Evolutionary conservation across 2,888 invertebrate genomes (phyloP).

Genomic region (Hirtodrosophila trivittata): DNA sequence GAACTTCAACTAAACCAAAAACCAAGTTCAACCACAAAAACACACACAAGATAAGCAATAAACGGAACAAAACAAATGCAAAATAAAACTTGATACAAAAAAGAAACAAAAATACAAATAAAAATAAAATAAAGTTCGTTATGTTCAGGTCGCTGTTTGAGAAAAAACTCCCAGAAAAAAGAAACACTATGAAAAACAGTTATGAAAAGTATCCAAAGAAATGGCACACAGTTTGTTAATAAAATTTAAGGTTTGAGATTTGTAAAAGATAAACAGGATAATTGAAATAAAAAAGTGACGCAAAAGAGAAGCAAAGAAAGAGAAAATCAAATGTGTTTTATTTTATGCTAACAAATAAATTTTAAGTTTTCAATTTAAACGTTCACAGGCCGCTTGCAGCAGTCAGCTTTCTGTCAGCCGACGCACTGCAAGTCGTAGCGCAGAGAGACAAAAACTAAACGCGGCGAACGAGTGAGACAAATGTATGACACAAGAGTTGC

Average conservation of each 20-base stretch:
- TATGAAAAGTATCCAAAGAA: no score
- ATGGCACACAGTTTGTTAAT: slow-evolving; percentile 63
- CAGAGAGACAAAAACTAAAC: no score
- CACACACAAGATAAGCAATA: slow-evolving; percentile 10
- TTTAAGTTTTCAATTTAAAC: neutral
- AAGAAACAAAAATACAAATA: slow-evolving; percentile 17
- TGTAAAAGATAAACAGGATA: slow-evolving; percentile 41
- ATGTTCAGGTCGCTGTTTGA: neutral
- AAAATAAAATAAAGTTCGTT: slow-evolving; percentile 22
- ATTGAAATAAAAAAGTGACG: slow-evolving; percentile 54
- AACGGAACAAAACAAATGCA: neutral
- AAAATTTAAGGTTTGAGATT: slow-evolving; percentile 52
- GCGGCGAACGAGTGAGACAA: no score
- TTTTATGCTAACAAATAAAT: slow-evolving; percentile 10
- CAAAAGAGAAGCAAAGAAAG: slow-evolving; percentile 61
- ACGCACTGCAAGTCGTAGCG: neutral
- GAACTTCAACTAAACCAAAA: slow-evolving; percentile 32
- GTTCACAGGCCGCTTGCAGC: slow-evolving; percentile 13
- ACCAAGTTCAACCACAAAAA: slow-evolving; percentile 1
- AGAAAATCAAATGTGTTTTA: slow-evolving; percentile 29
- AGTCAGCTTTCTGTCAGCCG: neutral
- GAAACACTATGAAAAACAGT: slow-evolving; percentile 17
- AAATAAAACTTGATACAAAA: slow-evolving; percentile 18
- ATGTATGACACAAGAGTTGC: no score
- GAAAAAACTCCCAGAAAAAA: slow-evolving; percentile 9